Conservation (phyloP, 2,888 invertebrate species). For the Ectemnius cavifrons region DNA sequence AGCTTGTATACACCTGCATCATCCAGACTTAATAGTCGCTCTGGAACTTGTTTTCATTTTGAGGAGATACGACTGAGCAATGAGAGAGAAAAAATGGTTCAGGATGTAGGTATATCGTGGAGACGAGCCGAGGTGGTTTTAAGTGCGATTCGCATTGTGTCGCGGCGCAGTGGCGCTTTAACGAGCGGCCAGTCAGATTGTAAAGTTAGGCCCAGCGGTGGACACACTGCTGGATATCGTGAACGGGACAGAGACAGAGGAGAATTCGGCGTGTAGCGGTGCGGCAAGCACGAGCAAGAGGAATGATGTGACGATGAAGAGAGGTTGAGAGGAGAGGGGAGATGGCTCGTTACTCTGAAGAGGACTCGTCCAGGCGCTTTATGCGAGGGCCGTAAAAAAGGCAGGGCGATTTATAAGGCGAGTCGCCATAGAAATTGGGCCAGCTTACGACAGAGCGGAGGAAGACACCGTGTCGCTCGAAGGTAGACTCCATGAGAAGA, state of each 20-base stretch:
- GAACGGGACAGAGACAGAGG: background rate
- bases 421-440: constrained; percentile 58
- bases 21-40: background rate
- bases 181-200: constrained; percentile 13
- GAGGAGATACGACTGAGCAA: background rate
- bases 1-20: too few species aligned
- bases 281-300: constrained; percentile 5
- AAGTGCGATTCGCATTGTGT: too few species aligned
- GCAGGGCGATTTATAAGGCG: constrained; percentile 56
- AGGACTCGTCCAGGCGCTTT: constrained; percentile 49
- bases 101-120: background rate
- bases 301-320: constrained; percentile 9
- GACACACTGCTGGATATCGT: background rate
- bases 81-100: background rate
- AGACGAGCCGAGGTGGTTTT: too few species aligned
- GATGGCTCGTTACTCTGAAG: constrained; percentile 44
- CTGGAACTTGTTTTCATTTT: constrained; percentile 3
- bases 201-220: constrained; percentile 4
- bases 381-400: constrained; percentile 58
- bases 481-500: constrained; percentile 3
- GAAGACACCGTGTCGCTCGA: constrained; percentile 34
- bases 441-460: constrained; percentile 52
- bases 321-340: constrained; percentile 6
- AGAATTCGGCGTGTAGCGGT: background rate
- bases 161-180: constrained; percentile 11